Percentiles rank a stretch among this genome's conserved stretches.
Evolutionary conservation across 1,140 invertebrate species (phyloP).

Genomic region (Diploscapter pachys): DNA sequence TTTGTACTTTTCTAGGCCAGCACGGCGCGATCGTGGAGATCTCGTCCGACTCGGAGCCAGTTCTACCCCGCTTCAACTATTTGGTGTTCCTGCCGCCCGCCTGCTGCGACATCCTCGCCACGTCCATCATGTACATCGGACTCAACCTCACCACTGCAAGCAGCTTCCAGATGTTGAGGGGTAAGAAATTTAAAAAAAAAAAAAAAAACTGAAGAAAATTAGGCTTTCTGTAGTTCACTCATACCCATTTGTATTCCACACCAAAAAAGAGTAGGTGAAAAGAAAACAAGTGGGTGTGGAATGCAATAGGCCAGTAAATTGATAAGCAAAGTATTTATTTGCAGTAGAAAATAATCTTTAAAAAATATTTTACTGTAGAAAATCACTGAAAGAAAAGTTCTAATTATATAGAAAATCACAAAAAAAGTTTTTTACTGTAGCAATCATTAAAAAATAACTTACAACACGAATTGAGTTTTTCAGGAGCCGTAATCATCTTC

Average conservation of each 20-base stretch:
- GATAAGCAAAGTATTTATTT: too few species aligned
- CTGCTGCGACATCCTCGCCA: constrained; percentile 54
- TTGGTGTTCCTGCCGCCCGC: constrained; percentile 72
- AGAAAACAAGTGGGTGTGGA: too few species aligned
- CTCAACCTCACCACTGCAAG: constrained; percentile 85
- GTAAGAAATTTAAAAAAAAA: constrained; percentile 60
- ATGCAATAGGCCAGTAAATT: too few species aligned
- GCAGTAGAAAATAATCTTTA: too few species aligned
- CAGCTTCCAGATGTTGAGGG: constrained; percentile 93
- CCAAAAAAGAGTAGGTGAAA: too few species aligned
- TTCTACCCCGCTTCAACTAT: constrained; percentile 61
- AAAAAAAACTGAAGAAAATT: too few species aligned
- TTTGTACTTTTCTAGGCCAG: constrained; percentile 11
- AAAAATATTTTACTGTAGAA: too few species aligned
- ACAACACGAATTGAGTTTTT: constrained; percentile 23
- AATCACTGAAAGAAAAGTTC: too few species aligned
- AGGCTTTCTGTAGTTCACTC: too few species aligned
- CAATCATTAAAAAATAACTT: constrained; percentile 8
- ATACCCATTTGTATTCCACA: too few species aligned
- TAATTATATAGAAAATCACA: too few species aligned
- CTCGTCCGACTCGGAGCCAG: constrained; percentile 45
- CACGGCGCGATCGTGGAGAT: constrained; percentile 43
- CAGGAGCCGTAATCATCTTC: constrained; percentile 85
- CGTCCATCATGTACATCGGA: constrained; percentile 73
- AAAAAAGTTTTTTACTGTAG: too few species aligned